Percentiles rank a stretch among this genome's conserved stretches.
Evolutionary conservation across 2,797 vertebrate genomes (phyloP).

Genomic region (Pteronotus mesoamericanus): DNA sequence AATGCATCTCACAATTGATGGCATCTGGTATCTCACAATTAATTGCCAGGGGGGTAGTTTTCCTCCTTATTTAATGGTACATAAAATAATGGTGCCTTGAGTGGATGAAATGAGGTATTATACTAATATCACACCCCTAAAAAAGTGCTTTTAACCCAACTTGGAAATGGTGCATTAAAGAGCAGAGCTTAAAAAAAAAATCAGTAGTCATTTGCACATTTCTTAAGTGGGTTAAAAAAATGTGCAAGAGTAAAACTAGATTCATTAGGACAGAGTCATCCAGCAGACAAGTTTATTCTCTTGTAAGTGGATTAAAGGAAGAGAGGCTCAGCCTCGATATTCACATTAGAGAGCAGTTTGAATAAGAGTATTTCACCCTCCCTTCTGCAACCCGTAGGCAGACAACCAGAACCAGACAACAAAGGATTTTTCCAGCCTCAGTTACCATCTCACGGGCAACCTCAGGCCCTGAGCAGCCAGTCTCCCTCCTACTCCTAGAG

Average conservation of each 20-base stretch:
- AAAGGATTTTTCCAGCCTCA: not conserved
- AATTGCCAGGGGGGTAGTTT: not conserved
- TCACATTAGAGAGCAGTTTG: not conserved
- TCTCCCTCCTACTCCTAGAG: not conserved
- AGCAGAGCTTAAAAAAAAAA: slow-evolving; percentile 36
- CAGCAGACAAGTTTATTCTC: not conserved
- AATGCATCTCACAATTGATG: not conserved
- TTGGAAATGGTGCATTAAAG: not conserved
- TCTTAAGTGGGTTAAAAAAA: slow-evolving; percentile 8
- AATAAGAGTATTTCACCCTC: not conserved
- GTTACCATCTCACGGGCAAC: not conserved
- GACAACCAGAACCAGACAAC: not conserved
- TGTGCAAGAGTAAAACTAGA: slow-evolving; percentile 19
- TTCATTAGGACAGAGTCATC: not conserved
- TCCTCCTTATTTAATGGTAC: not conserved
- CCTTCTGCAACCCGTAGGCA: not conserved
- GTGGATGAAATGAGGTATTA: not conserved
- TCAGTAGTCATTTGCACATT: slow-evolving; percentile 42
- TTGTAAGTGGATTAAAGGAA: not conserved
- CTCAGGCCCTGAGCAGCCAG: not conserved
- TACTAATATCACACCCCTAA: not conserved
- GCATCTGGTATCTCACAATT: not conserved
- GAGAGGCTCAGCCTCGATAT: not conserved
- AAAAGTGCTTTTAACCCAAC: slow-evolving; percentile 20
- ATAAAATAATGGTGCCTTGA: slow-evolving; percentile 1